Base-by-base conservation (phyloP, 2,888 invertebrate genomes). In the Lymantria dispar region DNA sequence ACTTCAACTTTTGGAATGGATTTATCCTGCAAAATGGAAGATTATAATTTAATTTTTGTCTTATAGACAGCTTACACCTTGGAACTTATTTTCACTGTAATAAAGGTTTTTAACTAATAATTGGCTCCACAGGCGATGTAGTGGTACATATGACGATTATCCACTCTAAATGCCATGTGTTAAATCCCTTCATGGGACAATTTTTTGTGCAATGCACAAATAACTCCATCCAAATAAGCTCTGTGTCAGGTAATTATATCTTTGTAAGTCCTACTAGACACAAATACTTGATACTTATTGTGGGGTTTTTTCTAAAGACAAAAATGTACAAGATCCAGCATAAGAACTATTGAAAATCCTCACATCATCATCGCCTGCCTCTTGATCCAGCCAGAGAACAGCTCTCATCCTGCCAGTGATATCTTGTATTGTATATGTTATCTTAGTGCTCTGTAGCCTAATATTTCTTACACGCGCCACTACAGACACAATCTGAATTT, bases 351-450 rank as follows among this genome's bases (percentile, higher is more conserved):
- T 33, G 10, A 30, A 10, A 40, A 39, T 7, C 50, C 66, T 68
- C 75, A 89, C 91, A 77, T 90, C 91, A 68, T 90, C 90, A 69
- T 89, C 89, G 81, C 89, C 87, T 29, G 87, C 78, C 52, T 91
- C 91, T 61, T 89, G 88, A 58, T 91, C 91, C 46, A 90, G 62
- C 91, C 91, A 92, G 14, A 91, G 66, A 13, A 91, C 88, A 48
- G 91, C 90, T 61, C 80, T 76, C 92, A 92, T 92, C 54, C 88
- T 79, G 0, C 91, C 92, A 1, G 91, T 91, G 22, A 92, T 90
- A 60, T 92, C 92, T 69, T 92, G 90, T 58, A 92, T 85, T 40
- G 88, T 91, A 52, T 92, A 92, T 39, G 89, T 90, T 15, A 91
- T 91, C 74, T 91, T 92, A 1, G 88, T 89, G 62, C 91, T 92